These are phyloP conservation scores for Vireo griseus DNA, from an alignment of 2,797 vertebrate genomes.

Conservation along the genomic window DNA sequence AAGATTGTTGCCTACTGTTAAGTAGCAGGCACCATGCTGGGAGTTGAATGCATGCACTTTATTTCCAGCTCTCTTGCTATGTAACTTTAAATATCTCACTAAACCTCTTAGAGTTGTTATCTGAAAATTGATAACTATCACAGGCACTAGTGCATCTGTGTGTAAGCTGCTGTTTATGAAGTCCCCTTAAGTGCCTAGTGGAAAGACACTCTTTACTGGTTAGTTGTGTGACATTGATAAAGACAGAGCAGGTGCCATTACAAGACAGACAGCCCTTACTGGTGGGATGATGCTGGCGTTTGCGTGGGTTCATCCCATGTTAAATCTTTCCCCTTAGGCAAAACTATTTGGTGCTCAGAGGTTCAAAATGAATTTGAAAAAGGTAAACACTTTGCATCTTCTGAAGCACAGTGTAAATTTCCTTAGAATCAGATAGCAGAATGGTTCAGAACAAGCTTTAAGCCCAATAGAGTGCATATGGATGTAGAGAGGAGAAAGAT, in stretches of 20 bases:
- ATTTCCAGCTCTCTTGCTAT: neutral
- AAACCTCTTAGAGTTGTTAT: neutral
- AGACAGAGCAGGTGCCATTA: neutral
- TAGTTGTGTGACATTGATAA: neutral
- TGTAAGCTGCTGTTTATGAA: neutral
- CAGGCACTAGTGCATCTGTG: neutral
- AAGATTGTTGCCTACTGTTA: neutral
- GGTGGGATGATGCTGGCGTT: neutral
- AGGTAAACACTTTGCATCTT: neutral
- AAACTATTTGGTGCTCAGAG: neutral
- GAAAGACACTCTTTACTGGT: neutral
- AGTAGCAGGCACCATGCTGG: neutral
- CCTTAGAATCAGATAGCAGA: neutral
- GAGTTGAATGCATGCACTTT: neutral
- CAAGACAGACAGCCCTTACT: neutral
- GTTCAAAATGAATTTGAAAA: neutral
- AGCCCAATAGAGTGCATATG: neutral
- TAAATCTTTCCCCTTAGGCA: neutral
- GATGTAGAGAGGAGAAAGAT: neutral
- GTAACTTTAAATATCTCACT: neutral
- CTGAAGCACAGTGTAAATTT: neutral
- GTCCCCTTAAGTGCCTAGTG: neutral
- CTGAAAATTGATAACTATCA: neutral
- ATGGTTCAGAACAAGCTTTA: neutral
- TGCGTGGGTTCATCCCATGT: neutral